Percentiles rank a stretch among this genome's conserved stretches.
These are phyloP conservation scores for Tribolium castaneum DNA, from an alignment of 1,140 invertebrate genomes.

Conservation along the genomic window DNA sequence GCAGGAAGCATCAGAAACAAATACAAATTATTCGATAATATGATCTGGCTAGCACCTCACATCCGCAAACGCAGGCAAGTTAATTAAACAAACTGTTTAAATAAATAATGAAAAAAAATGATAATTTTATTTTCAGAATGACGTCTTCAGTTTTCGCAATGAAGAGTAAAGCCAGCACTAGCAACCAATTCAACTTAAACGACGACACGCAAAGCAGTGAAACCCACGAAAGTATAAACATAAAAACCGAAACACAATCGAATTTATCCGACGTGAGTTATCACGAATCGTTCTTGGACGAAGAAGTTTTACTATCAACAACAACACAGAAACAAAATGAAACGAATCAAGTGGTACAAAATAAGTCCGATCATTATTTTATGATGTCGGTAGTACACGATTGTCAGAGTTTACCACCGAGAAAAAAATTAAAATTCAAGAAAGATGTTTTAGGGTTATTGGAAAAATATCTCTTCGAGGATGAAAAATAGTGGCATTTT, in stretches of 20 bases:
- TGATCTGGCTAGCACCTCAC: constrained; percentile 3
- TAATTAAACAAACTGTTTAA: not conserved
- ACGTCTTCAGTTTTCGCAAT: not conserved
- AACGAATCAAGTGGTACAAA: not conserved
- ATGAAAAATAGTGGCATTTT: not conserved
- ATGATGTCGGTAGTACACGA: constrained; percentile 24
- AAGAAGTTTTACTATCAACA: not conserved
- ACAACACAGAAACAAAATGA: not conserved
- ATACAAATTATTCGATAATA: constrained; percentile 5
- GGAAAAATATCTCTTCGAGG: constrained; percentile 13
- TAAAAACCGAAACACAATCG: constrained; percentile 15
- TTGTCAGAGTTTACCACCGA: not conserved
- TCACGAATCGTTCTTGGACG: not conserved
- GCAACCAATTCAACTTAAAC: not conserved
- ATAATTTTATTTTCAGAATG: not conserved
- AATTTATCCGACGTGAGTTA: not conserved
- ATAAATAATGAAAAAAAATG: too few species aligned
- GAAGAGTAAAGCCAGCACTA: not conserved
- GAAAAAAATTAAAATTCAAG: constrained; percentile 14
- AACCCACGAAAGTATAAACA: not conserved
- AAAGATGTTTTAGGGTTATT: not conserved
- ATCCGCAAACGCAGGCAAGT: constrained; percentile 12
- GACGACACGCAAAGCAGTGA: constrained; percentile 17
- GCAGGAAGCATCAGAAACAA: not conserved
- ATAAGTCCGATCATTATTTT: constrained; percentile 11